Percentiles rank a stretch among this genome's conserved stretches.
Evolutionary conservation across 2,113 vertebrate species (phyloP).

Genomic region (Peromyscus leucopus): DNA sequence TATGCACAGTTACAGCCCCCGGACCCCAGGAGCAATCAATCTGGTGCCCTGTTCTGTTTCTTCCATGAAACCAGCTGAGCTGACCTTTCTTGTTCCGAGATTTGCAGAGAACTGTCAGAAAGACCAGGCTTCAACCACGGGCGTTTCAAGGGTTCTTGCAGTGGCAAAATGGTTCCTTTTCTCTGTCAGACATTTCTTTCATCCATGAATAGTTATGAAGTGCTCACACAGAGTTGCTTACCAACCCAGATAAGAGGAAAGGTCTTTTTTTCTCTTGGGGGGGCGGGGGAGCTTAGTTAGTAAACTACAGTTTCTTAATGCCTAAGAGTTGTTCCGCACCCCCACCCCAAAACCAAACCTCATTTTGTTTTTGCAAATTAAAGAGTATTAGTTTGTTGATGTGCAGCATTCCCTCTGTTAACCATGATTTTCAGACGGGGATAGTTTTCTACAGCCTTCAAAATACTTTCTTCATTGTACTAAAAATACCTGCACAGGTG

Average conservation of each 20-base stretch:
- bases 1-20: background rate
- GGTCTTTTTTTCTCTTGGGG: conserved; percentile 1
- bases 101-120: conserved; percentile 35
- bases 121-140: conserved; percentile 5
- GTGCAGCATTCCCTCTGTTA: background rate
- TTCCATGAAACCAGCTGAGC: background rate
- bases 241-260: conserved; percentile 49
- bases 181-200: conserved; percentile 4
- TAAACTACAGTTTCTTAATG: conserved; percentile 59
- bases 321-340: conserved; percentile 11
- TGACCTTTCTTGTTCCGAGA: conserved; percentile 22
- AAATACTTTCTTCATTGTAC: conserved; percentile 58
- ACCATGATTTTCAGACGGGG: conserved; percentile 23
- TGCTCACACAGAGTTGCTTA: background rate
- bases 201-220: conserved; percentile 57
- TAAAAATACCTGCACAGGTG: conserved; percentile 60
- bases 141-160: conserved; percentile 55
- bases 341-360: background rate
- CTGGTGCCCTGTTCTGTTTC: background rate
- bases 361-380: conserved; percentile 62
- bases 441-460: conserved; percentile 52
- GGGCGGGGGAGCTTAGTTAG: background rate
- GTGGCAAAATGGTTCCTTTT: conserved; percentile 39
- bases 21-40: background rate
- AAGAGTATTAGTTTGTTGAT: background rate